Percentiles rank a stretch among this genome's conserved stretches.
Evolutionary conservation across 1,140 invertebrate genomes (phyloP).

Genomic region (Chlorops oryzae): DNA sequence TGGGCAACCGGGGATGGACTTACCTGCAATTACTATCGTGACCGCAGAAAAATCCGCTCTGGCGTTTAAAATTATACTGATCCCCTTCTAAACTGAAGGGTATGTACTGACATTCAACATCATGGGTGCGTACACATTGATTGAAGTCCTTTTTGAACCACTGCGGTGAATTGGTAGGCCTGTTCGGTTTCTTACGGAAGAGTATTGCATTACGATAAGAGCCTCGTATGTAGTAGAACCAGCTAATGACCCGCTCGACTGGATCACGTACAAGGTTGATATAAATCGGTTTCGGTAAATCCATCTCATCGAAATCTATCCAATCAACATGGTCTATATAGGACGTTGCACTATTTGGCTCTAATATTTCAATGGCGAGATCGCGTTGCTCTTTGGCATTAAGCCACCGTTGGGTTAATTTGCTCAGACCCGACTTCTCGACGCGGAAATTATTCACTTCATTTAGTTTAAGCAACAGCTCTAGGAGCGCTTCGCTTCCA

Average conservation of each 20-base stretch:
- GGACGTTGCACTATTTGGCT: conserved; percentile 25
- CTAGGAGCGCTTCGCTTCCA: conserved; percentile 80
- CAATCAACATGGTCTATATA: conserved; percentile 41
- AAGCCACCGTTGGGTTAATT: conserved; percentile 15
- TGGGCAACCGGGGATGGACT: no score
- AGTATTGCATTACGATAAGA: conserved; percentile 55
- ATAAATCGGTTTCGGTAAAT: conserved; percentile 75
- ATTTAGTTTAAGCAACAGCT: conserved; percentile 61
- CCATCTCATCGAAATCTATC: conserved; percentile 62
- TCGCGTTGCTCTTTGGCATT: conserved; percentile 8
- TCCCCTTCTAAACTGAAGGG: conserved; percentile 67
- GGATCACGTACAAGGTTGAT: conserved; percentile 84
- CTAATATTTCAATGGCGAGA: conserved; percentile 20
- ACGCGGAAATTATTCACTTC: conserved; percentile 4
- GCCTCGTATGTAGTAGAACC: conserved; percentile 73
- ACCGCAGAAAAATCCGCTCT: conserved; percentile 82
- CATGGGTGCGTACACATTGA: conserved; percentile 70
- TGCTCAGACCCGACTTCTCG: conserved; percentile 30
- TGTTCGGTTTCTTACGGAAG: conserved; percentile 65
- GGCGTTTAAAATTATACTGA: conserved; percentile 71
- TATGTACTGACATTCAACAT: conserved; percentile 73
- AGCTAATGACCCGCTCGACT: conserved; percentile 81
- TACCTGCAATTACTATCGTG: conserved; percentile 77
- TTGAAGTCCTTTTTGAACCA: conserved; percentile 87
- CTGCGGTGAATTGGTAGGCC: conserved; percentile 67